A percentile compares a stretch with the other conserved stretches of the same genome.
These are phyloP conservation scores for Trichechus manatus DNA, from an alignment of 2,113 vertebrate genomes.

Conservation along the genomic window DNA sequence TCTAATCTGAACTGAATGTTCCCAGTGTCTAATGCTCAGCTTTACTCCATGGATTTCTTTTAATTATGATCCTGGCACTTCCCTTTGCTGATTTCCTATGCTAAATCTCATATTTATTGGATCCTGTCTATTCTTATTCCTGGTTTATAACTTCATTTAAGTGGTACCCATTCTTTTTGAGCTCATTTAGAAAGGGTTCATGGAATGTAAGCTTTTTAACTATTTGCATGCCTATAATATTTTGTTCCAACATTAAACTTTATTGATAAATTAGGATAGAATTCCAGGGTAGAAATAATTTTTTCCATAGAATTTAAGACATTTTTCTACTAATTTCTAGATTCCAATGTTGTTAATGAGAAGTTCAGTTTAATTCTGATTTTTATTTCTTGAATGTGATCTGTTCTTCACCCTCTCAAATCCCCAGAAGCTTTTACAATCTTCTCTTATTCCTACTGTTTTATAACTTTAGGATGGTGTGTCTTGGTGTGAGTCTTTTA, in stretches of 20 bases:
- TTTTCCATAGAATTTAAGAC: neutral
- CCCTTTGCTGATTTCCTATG: neutral
- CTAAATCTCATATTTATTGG: neutral
- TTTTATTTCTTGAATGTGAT: neutral
- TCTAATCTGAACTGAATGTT: neutral
- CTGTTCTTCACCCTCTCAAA: neutral
- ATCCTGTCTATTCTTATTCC: neutral
- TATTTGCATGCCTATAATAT: neutral
- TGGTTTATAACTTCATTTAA: neutral
- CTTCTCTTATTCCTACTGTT: neutral
- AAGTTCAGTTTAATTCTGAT: neutral
- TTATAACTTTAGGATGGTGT: neutral
- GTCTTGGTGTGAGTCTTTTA: neutral
- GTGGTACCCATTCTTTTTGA: neutral
- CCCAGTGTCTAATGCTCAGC: neutral
- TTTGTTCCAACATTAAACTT: conserved; percentile 8
- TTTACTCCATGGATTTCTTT: neutral
- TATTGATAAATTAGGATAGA: neutral
- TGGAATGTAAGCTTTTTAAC: neutral
- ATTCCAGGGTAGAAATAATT: neutral
- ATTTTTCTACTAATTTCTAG: neutral
- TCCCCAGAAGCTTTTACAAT: neutral
- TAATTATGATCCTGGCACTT: neutral
- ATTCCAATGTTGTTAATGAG: neutral
- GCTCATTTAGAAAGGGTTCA: neutral